Base-by-base conservation (phyloP, 2,797 vertebrate genomes). In the Muraenolepis orangiensis region DNA sequence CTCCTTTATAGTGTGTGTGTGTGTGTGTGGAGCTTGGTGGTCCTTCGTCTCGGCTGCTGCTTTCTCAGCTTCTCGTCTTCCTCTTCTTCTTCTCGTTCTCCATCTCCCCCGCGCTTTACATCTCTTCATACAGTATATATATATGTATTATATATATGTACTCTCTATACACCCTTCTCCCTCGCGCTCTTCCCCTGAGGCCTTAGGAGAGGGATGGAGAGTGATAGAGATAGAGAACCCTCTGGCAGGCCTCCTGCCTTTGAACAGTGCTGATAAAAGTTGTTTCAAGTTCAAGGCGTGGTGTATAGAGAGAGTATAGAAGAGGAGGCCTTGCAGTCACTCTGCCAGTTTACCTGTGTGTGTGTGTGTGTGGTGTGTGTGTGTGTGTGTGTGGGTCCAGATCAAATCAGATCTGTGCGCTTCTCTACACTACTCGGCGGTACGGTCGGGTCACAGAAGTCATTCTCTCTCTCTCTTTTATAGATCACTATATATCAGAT, bases 121-220 rank as follows among this genome's bases (percentile, higher is more conserved):
- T 20, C 42, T 46, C 16, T 16, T 16, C 42, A 46, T 16, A 46
- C 42, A 46, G 13, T 12, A 40, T 40, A 40, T 40, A 40, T 40
- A 40, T 40, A 40, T 40, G 18, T 40, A 40, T 40, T 42, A 46
- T 46, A 46, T 46, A 46, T 20, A 46, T 13, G 18, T 20, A 46
- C n/a, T 13, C 4, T 46, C 16, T 20, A 46, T 8, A 28, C 66
- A 75, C 18, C n/a, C 5, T 10, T 8, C 46, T 6, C 32, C 42
- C 30, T 4, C 42, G 38, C n/a, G 10, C 34, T 29, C 70, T n/a
- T n/a, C n/a, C n/a, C 29, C 70, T 14, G 23, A n/a, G 20, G 31
- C 34, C 20, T 23, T 90, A 81, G n/a, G n/a, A 81, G 85, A 90
- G 75, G 76, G 83, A 89, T 90, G 86, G 87, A 85, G 87, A 90